Evolutionary conservation across 2,113 vertebrate genomes (phyloP), one percentile per base, ranked within the genome.

Genomic region (Microcebus tavaratra): DNA sequence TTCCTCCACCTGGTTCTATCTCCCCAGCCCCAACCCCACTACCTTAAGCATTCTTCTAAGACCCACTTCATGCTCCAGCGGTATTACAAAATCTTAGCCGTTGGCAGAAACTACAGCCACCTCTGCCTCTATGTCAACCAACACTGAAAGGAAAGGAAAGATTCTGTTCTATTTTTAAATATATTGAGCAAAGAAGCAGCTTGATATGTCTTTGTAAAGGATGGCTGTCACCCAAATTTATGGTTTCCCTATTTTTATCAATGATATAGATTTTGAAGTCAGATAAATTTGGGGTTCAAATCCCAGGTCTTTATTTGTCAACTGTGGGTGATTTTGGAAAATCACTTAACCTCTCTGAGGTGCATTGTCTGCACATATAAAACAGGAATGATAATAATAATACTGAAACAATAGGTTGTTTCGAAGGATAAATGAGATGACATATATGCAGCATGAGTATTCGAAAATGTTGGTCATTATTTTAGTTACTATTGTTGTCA

Each of bases 101-200:
- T 15, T 12, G 23, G 31, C 45, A 76, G 83, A 81, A 39, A 48
- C 80, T n/a, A 63, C 70, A 73, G 78, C n/a, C 27, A 25, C 27
- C 57, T 63, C 23, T 5, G 48, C 75, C 94, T 67, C 78, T 86
- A 53, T 20, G 72, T 80, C 93, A 93, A 92, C 83, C 75, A 87
- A 90, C 73, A 83, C 73, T 25, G 88, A 84, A 90, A 92, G 79
- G 73, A 95, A 94, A 84, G 75, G 73, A 95, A 94, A 84, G 75
- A 95, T 89, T 95, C 91, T 86, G 89, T 96, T 94, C 97, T 96
- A 95, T 97, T 97, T 98, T 97, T 97, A 97, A 97, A 94, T 78
- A 90, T 45, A 95, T 90, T 72, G 83, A 95, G 92, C 87, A 90
- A 80, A 97, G 94, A 76, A 91, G 65, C 80, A 90, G 91, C 70